Base-by-base conservation (phyloP, 2,113 vertebrate species). In the Rhinichthys klamathensis region DNA sequence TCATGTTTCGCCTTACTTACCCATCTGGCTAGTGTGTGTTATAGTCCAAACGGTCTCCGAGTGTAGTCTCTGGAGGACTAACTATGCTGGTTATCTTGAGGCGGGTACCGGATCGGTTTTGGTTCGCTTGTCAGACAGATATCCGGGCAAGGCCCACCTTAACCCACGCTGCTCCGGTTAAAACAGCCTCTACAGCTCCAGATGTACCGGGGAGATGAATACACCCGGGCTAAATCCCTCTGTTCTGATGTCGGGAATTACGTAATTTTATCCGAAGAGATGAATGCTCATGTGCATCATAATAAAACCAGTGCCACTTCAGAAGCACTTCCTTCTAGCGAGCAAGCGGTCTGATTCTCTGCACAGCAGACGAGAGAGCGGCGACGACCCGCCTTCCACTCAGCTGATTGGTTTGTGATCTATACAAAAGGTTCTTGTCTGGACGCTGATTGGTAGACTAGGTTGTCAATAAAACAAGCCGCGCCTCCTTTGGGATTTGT, bases 71-170 rank as follows among this genome's bases (percentile, higher is more conserved):
- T 78, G 73, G 25, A 79, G 85, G 83, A 81, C 18, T 56, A 3
- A 65, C 60, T 46, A 13, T 13, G 61, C 65, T 32, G 60, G 65
- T 38, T 30, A 44, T 41, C 32, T 54, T 16, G 67, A 82, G 46
- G 46, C 30, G 63, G 80, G 67, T 72, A 83, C 67, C 49, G 80
- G 67, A 54, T 70, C 81, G 81, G 81, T 85, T 81, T 27, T 23
- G 86, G 60, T 92, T 90, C 86, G 74, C 92, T 88, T 89, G 88
- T 90, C 82, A 86, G 78, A 84, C 89, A 90, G 89, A 92, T 88
- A 88, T 83, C 88, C 87, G 88, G 90, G 89, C 69, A 90, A 93
- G 93, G 92, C 92, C 92, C 92, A 90, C 88, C 89, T 89, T 83
- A 84, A 83, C 84, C 86, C 89, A 41, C 90, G 54, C 89, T 23